These are phyloP conservation scores for Chiridota heheva DNA, from an alignment of 35 echinoderm and acorn worm species.

Conservation along the genomic window DNA sequence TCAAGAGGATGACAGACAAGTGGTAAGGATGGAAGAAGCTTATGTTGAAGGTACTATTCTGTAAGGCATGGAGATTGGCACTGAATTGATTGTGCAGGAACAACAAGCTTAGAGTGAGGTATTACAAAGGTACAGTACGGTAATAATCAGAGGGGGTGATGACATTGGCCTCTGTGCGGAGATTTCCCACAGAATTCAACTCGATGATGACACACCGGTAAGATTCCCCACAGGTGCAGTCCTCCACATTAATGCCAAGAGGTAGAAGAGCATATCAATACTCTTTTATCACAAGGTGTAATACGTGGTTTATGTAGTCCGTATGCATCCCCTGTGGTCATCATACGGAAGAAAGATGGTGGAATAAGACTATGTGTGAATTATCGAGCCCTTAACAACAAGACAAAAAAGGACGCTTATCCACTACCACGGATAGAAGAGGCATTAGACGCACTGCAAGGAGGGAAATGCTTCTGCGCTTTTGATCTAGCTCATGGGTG, in stretches of 20 bases:
- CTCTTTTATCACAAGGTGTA: constrained; percentile 31
- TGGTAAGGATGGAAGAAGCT: no score
- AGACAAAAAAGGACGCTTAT: constrained; percentile 52
- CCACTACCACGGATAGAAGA: constrained; percentile 61
- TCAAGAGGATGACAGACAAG: no score
- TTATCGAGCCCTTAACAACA: constrained; percentile 40
- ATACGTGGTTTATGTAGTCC: constrained; percentile 36
- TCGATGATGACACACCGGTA: constrained; percentile 22
- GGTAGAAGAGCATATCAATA: constrained; percentile 52
- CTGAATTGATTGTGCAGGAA: no score
- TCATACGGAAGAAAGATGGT: constrained; percentile 57
- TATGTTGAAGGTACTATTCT: no score
- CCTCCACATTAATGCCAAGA: constrained; percentile 51
- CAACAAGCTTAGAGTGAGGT: no score
- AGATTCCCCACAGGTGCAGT: constrained; percentile 26
- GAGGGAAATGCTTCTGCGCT: no score
- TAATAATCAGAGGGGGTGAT: not conserved
- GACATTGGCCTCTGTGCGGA: constrained; percentile 19
- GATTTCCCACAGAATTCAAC: constrained; percentile 17
- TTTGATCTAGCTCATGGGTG: no score
- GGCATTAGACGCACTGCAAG: constrained; percentile 34
- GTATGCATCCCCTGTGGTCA: constrained; percentile 57
- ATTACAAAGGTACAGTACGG: not conserved
- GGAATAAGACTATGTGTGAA: constrained; percentile 41
- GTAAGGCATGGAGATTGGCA: no score